Evolutionary conservation across 2,888 invertebrate genomes (phyloP).

Genomic region (Philaethria dido): DNA sequence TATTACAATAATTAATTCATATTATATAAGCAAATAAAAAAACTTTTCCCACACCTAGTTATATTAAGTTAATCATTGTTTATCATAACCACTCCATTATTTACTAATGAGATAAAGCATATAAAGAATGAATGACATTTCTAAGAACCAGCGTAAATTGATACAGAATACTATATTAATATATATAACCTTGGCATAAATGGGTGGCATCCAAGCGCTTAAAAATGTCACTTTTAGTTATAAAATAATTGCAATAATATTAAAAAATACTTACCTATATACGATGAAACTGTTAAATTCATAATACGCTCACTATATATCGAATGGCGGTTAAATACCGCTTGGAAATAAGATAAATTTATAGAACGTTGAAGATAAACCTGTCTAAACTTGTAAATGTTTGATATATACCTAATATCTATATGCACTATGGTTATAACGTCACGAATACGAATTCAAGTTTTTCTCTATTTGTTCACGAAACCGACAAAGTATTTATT

Average conservation of each 20-base stretch:
- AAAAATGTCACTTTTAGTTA: not conserved
- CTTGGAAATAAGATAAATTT: constrained; percentile 5
- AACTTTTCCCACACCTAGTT: not conserved
- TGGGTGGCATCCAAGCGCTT: not conserved
- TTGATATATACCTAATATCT: not conserved
- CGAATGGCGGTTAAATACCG: constrained; percentile 6
- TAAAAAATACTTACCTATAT: constrained; percentile 49
- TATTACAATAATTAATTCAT: not conserved
- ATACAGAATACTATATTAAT: not conserved
- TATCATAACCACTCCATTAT: not conserved
- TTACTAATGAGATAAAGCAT: constrained; percentile 9
- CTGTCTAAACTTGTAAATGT: constrained; percentile 5
- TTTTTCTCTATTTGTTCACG: too few species aligned
- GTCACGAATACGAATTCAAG: too few species aligned
- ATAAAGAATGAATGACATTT: constrained; percentile 7
- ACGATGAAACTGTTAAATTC: constrained; percentile 53
- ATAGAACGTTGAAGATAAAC: not conserved
- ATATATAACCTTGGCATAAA: constrained; percentile 17
- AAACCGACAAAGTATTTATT: not conserved
- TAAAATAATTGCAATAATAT: not conserved
- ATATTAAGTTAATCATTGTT: not conserved
- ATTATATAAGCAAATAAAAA: not conserved
- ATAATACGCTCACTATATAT: constrained; percentile 43
- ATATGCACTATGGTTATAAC: constrained; percentile 8
- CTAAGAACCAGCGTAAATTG: constrained; percentile 8